phyloP scores from a whole-genome alignment of 2,888 invertebrate species.

The Oligia fasciuncula region DNA sequence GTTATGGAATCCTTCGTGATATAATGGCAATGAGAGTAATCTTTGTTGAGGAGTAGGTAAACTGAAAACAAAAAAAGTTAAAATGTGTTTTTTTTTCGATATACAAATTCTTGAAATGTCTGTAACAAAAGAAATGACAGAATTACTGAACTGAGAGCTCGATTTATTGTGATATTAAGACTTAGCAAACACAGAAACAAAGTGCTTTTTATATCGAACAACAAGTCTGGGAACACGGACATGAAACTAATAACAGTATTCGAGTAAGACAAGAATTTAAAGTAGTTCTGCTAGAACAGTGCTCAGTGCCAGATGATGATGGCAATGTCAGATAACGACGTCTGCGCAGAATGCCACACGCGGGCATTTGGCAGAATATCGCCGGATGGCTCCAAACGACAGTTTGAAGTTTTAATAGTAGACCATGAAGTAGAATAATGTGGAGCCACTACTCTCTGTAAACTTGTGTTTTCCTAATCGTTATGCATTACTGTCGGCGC shows the following conservation, averaged over 20 bases:
- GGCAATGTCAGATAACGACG: conserved; percentile 36
- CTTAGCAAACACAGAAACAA: neutral
- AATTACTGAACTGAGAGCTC: neutral
- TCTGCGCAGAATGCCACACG: conserved; percentile 39
- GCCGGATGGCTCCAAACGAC: conserved; percentile 23
- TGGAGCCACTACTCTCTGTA: conserved; percentile 12
- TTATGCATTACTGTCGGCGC: conserved; percentile 33
- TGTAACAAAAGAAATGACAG: neutral
- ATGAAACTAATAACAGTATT: conserved; percentile 22
- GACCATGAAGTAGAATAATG: conserved; percentile 14
- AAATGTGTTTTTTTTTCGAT: too few relatives aligned
- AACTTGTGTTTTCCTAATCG: conserved; percentile 47
- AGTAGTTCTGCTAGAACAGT: conserved; percentile 15
- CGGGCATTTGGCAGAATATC: conserved; percentile 29
- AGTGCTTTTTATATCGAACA: conserved; percentile 6
- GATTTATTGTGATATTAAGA: conserved; percentile 7
- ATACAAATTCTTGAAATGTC: neutral
- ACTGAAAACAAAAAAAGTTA: neutral
- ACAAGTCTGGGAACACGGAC: conserved; percentile 7
- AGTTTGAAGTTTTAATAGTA: conserved; percentile 45
- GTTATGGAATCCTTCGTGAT: conserved; percentile 25
- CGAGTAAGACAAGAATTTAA: conserved; percentile 27
- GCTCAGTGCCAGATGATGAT: conserved; percentile 41
- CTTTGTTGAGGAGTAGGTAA: neutral
- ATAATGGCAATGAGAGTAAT: conserved; percentile 10